phyloP scores from a whole-genome alignment of 2,797 vertebrate genomes.

The Aphelocoma californica region DNA sequence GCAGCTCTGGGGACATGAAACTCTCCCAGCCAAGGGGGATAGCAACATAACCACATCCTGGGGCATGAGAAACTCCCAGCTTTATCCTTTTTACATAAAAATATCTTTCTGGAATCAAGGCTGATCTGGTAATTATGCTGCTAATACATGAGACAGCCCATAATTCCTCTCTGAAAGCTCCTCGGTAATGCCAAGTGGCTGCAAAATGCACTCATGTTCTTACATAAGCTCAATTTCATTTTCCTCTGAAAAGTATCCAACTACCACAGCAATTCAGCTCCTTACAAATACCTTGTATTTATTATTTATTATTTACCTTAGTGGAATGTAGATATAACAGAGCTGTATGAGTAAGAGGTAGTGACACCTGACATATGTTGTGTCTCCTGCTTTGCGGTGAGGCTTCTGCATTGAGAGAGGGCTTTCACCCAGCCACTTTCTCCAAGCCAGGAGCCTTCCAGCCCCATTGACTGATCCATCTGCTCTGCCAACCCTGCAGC shows the following conservation, averaged over 20 bases:
- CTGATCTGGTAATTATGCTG: background rate
- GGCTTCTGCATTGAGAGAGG: background rate
- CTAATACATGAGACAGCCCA: background rate
- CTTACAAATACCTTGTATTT: background rate
- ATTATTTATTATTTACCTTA: background rate
- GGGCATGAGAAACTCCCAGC: background rate
- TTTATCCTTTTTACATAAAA: background rate
- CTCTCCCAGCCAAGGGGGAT: background rate
- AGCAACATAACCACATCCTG: background rate
- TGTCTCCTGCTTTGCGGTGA: background rate
- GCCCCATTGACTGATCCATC: background rate
- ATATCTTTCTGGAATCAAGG: background rate
- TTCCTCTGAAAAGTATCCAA: background rate
- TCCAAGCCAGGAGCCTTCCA: background rate
- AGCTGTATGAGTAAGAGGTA: background rate
- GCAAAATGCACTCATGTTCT: background rate
- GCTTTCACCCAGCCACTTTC: background rate
- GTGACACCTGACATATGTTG: background rate
- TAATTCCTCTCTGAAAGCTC: background rate
- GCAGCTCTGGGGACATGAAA: background rate
- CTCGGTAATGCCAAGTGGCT: background rate
- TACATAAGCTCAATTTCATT: background rate
- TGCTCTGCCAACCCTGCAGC: background rate
- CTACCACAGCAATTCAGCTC: background rate
- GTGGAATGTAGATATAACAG: background rate